Percentiles rank a stretch among this genome's conserved stretches.
These are phyloP conservation scores for Aurelia aurita complex sp. Pacific DNA, from an alignment of 30 jellyfish, hydroid and myxozoan species.

Conservation along the genomic window DNA sequence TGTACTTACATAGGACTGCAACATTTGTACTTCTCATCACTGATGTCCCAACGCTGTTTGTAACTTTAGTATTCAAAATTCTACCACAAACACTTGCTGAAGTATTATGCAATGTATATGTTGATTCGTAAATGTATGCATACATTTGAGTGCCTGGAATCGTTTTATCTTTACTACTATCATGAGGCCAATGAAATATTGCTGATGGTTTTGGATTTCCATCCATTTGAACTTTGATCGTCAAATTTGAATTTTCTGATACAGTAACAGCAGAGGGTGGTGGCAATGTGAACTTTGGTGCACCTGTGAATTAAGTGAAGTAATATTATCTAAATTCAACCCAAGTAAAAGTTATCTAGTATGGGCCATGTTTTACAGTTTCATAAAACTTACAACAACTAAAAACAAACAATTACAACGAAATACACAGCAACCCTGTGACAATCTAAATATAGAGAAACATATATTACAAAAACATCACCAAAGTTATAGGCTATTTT, in stretches of 20 bases:
- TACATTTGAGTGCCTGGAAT: conserved; percentile 7
- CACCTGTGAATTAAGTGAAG: neutral
- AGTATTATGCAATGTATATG: neutral
- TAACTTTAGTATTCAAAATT: conserved; percentile 1
- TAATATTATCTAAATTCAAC: too few species aligned
- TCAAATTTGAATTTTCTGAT: conserved; percentile 10
- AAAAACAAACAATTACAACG: too few species aligned
- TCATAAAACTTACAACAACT: too few species aligned
- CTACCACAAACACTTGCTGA: conserved; percentile 36
- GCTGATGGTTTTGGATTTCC: conserved; percentile 52
- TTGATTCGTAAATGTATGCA: conserved; percentile 16
- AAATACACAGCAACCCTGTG: too few species aligned
- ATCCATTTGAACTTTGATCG: conserved; percentile 7
- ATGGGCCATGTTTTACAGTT: too few species aligned
- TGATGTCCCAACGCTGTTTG: neutral
- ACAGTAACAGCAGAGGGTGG: conserved; percentile 5
- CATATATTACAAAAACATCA: too few species aligned
- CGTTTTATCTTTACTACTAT: neutral
- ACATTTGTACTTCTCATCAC: too few species aligned
- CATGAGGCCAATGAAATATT: conserved; percentile 24
- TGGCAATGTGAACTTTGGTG: neutral
- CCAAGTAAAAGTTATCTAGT: too few species aligned
- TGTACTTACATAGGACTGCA: too few species aligned
- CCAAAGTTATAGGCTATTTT: too few species aligned
- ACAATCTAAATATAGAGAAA: too few species aligned